phyloP scores from a whole-genome alignment of 2,888 invertebrate genomes.

The Perdita meconis region DNA sequence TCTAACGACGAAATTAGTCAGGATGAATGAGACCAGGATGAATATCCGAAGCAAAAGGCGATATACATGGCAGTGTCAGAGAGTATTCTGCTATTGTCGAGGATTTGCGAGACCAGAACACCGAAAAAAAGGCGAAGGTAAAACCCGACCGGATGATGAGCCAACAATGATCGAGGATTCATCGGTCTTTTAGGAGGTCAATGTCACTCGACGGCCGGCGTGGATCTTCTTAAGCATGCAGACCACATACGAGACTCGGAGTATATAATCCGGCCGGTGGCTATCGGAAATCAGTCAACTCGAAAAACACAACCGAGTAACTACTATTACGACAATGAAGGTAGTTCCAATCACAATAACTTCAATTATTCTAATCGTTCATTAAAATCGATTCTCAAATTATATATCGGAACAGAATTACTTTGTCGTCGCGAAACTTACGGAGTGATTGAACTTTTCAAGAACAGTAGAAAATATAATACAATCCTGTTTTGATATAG shows the following conservation, averaged over 20 bases:
- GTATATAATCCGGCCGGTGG: constrained; percentile 78
- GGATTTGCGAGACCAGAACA: constrained; percentile 35
- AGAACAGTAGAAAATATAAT: too few species aligned
- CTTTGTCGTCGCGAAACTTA: not conserved
- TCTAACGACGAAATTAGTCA: not conserved
- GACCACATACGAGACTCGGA: constrained; percentile 75
- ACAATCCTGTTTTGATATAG: too few species aligned
- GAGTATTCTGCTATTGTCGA: constrained; percentile 13
- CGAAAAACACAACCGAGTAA: constrained; percentile 72
- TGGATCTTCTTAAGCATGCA: constrained; percentile 75
- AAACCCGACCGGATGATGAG: constrained; percentile 73
- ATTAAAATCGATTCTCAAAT: not conserved
- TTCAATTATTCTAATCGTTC: not conserved
- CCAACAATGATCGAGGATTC: constrained; percentile 74
- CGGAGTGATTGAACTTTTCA: too few species aligned
- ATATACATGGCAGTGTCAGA: not conserved
- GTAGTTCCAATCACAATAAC: constrained; percentile 62
- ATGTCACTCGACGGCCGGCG: constrained; percentile 75
- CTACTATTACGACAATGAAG: constrained; percentile 78
- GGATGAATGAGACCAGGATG: not conserved
- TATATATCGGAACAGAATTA: too few species aligned
- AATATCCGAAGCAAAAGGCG: not conserved
- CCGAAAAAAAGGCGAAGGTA: constrained; percentile 68
- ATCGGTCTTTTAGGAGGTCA: constrained; percentile 81
- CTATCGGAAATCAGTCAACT: constrained; percentile 80